Evolutionary conservation across 30 jellyfish, hydroid and myxozoan species (phyloP).

Genomic region (Aurelia coerulea): DNA sequence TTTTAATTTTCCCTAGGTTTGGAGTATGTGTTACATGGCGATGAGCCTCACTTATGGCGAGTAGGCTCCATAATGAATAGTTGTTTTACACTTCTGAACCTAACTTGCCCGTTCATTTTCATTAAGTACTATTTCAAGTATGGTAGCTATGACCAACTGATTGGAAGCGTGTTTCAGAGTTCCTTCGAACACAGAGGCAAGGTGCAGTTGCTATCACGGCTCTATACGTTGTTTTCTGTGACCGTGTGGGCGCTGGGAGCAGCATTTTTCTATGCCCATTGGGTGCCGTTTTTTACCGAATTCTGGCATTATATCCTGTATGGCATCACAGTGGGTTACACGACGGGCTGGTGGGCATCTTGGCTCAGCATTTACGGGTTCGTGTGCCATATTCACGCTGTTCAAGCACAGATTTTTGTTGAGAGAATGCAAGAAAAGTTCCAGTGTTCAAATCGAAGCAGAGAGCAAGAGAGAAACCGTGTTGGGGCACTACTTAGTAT

Average conservation of each 20-base stretch:
- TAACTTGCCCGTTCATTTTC: conserved; percentile 70
- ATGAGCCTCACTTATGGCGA: conserved; percentile 21
- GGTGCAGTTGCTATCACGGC: conserved; percentile 31
- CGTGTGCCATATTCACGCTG: conserved; percentile 72
- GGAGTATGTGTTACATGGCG: conserved; percentile 34
- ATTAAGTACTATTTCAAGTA: conserved; percentile 59
- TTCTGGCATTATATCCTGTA: conserved; percentile 52
- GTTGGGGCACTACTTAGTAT: conserved; percentile 52
- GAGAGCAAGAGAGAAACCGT: conserved; percentile 36
- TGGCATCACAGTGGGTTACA: conserved; percentile 34
- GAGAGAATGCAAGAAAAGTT: conserved; percentile 56
- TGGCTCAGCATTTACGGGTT: conserved; percentile 85
- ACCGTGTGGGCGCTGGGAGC: conserved; percentile 53
- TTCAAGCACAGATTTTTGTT: conserved; percentile 57
- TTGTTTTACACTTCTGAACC: conserved; percentile 68
- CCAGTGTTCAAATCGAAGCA: conserved; percentile 40
- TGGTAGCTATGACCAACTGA: conserved; percentile 65
- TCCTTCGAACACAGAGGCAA: conserved; percentile 48
- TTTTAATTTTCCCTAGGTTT: conserved; percentile 13
- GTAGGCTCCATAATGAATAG: conserved; percentile 66
- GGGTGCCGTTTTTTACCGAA: conserved; percentile 66
- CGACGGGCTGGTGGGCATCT: conserved; percentile 91
- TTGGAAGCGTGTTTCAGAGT: conserved; percentile 59
- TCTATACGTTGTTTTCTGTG: conserved; percentile 41
- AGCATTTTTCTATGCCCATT: conserved; percentile 48